Base-by-base conservation (phyloP, 2,888 invertebrate genomes). In the Gymnosoma rotundatum region DNA sequence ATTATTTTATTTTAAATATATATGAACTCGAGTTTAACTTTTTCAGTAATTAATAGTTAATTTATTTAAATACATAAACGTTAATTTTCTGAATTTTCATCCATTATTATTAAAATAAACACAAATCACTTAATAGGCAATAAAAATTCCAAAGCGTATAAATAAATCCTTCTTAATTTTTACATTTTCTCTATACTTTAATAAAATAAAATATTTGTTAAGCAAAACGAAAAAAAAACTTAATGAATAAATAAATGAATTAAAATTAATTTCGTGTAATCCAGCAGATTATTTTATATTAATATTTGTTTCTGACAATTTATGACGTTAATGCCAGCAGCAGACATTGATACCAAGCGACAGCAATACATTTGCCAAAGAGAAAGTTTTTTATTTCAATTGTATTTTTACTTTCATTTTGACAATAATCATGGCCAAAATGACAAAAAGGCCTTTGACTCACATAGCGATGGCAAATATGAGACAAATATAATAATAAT, bases 241-340 rank as follows among this genome's bases (percentile, higher is more conserved):
- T 25, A 2, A 25, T 25, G 25, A 25, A 50, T n/a, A 63, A 63
- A 63, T 52, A 63, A 78, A 69, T 36, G 60, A 78, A 45, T 64
- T 72, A 38, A 54, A 78, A 36, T 36, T 61, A 80, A 80, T 61
- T 61, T 69, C 21, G 20, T 76, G 83, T 83, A 67, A 83, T 80
- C 48, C 67, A 61, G 3, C 8, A 72, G 83, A 83, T 83, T 83
- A 83, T 32, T 61, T 48, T 16, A 20, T 50, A 78, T 78, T 74
- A 52, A 58, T 70, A 64, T 38, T 45, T 70, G 2, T 69, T 48
- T 32, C 48, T 69, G 63, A 63, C 69, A 63, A 54, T 54, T 80
- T 54, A 61, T 54, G 61, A 25, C 45, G 60, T 60, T 61, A 56
- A 60, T 50, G 74, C 42, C 70, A 80, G 69, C 70, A 80, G 69